Percentiles rank a stretch among this genome's conserved stretches.
Conservation (phyloP, 2,888 invertebrate species). For the Exephanes ischioxanthus region DNA sequence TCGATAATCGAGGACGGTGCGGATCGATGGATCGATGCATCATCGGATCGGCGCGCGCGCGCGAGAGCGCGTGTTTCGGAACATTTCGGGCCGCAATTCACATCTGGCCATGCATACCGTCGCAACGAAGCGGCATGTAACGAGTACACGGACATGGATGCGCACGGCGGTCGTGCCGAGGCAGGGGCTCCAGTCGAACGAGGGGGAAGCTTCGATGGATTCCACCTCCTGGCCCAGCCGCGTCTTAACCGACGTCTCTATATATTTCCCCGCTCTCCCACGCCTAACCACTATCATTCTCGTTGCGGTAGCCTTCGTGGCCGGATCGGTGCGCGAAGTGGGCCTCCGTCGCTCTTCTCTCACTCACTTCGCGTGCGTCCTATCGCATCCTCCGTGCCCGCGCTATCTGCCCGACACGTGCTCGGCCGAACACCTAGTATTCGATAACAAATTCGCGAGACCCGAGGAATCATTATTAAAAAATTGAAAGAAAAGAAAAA, state of each 20-base stretch:
- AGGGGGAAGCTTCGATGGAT: constrained; percentile 56
- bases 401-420: constrained; percentile 58
- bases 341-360: constrained; percentile 59
- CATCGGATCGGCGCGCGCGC: background rate
- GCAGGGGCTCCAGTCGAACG: constrained; percentile 32
- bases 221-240: constrained; percentile 65
- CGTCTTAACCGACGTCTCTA: constrained; percentile 66
- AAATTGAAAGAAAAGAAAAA: background rate
- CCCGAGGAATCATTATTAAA: background rate
- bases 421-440: constrained; percentile 18
- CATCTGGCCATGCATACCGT: constrained; percentile 14
- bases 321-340: constrained; percentile 67
- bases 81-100: constrained; percentile 16
- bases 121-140: background rate
- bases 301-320: constrained; percentile 74
- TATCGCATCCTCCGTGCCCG: constrained; percentile 32
- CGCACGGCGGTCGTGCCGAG: background rate
- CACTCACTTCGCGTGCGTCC: constrained; percentile 66
- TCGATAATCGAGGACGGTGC: constrained; percentile 9
- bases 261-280: constrained; percentile 70
- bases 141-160: constrained; percentile 7
- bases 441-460: constrained; percentile 14
- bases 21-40: constrained; percentile 19
- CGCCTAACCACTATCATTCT: constrained; percentile 74
- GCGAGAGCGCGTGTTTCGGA: background rate